phyloP scores from a whole-genome alignment of 2,888 invertebrate species.

The Xestia sexstrigata region DNA sequence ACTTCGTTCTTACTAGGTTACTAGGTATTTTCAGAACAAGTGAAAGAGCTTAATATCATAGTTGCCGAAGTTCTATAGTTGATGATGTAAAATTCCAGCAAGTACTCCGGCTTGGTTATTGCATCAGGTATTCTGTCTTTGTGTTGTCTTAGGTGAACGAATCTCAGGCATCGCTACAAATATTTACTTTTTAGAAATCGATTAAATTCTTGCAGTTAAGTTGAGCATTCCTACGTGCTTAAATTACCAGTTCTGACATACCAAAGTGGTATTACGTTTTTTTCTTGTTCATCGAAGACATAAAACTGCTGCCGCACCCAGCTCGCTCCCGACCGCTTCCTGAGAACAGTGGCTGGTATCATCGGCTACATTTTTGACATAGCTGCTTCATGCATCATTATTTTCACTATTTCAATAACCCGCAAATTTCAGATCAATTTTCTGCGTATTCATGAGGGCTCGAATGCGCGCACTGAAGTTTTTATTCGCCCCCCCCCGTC shows the following conservation, averaged over 20 bases:
- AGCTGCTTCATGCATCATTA: constrained; percentile 38
- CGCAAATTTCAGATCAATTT: constrained; percentile 45
- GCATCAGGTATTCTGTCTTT: neutral
- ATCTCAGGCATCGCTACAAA: constrained; percentile 12
- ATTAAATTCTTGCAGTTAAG: constrained; percentile 26
- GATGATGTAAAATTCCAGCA: neutral
- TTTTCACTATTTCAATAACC: constrained; percentile 19
- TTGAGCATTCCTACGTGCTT: constrained; percentile 34
- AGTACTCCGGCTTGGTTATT: neutral
- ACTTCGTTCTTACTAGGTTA: too few species aligned
- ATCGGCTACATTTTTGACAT: constrained; percentile 19
- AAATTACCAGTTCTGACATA: constrained; percentile 36
- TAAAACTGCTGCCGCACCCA: constrained; percentile 4
- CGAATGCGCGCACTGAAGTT: constrained; percentile 47
- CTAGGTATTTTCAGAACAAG: neutral
- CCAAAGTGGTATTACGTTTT: constrained; percentile 14
- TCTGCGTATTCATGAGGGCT: constrained; percentile 40
- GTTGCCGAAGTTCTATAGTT: neutral
- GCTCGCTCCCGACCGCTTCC: neutral
- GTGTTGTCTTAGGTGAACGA: constrained; percentile 8
- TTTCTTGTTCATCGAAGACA: constrained; percentile 14
- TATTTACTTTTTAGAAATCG: constrained; percentile 28
- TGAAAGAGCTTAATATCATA: too few species aligned
- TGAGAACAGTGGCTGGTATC: constrained; percentile 9
- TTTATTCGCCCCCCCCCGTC: constrained; percentile 35